Base-by-base conservation (phyloP, 1,140 invertebrate species). In the Anagrus nilaparvatae region DNA sequence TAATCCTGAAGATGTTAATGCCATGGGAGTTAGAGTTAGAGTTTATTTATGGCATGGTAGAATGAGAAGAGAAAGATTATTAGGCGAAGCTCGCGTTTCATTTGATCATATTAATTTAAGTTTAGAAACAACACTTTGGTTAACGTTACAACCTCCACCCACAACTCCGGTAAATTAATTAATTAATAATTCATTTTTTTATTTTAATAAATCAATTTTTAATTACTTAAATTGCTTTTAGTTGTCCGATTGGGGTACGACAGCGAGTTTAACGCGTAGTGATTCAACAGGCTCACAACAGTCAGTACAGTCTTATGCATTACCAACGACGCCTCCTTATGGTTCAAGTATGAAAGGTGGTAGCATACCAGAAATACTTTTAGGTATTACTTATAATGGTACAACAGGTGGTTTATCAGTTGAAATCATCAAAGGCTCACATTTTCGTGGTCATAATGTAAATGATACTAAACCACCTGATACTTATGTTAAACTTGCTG, bases 371-470 rank as follows among this genome's bases (percentile, higher is more conserved):
- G 87, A 95, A 60, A 73, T 96, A 17, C 69, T 96, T 4, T 63
- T 92, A 30, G 91, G 91, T 1, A 70, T 96, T 31, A 81, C 87
- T 42, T 96, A 95, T 59, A 95, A 93, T 58, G 84, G 88, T 1
- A 91, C 85, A 8, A 97, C 91, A 1, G 92, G 92, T 13, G 76
- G 91, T 52, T 73, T 96, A 2, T 84, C 83, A 17, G 86, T 92
- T n/a, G 90, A 95, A 69, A 81, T 91, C 46, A 76, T 95, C 48
- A 94, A 95, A 69, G 92, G 91, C 40, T 93, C 87, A 47, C 89
- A 93, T 68, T 95, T 94, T 65, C 71, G 81, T 50, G 82, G 76
- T 51, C 82, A 76, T 51, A 60, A 69, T 48, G 74, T 70, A 50
- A 73, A 56, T 33, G 60, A 64, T 30, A 62, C 60, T 44, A 81